Percentiles rank a stretch among this genome's conserved stretches.
Evolutionary conservation across 2,113 vertebrate genomes (phyloP).

Genomic region (Craseonycteris thonglongyai): DNA sequence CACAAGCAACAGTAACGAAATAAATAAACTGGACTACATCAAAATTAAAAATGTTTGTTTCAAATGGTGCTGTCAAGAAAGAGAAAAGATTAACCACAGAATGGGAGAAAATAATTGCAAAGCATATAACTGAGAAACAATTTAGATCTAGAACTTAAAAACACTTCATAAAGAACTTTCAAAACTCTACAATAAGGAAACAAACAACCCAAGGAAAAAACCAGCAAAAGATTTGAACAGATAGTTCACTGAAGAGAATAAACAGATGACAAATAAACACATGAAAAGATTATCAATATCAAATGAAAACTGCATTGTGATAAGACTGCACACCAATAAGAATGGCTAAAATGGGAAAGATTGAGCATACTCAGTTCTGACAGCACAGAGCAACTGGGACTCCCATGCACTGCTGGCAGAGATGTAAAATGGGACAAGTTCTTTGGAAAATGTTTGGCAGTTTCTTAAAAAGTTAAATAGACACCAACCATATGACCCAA

Average conservation of each 20-base stretch:
- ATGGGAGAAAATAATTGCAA: background rate
- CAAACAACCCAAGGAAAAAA: background rate
- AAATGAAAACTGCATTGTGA: background rate
- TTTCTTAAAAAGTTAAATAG: background rate
- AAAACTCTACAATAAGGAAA: background rate
- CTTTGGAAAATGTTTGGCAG: background rate
- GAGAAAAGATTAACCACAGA: background rate
- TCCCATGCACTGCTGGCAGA: background rate
- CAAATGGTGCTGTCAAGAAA: background rate
- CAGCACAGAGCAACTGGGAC: background rate
- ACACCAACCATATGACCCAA: background rate
- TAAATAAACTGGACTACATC: background rate
- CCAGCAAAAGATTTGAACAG: background rate
- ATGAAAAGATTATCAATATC: background rate
- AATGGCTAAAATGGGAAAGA: no score
- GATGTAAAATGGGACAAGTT: background rate
- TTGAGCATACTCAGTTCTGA: accelerated
- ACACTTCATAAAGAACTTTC: background rate
- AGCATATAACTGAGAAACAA: background rate
- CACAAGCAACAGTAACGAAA: background rate
- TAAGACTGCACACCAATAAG: accelerated
- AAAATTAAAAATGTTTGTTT: background rate
- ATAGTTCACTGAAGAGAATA: background rate
- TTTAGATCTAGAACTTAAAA: background rate
- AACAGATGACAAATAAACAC: background rate